Base-by-base conservation (phyloP, 2,113 vertebrate genomes). In the Uropsilus gracilis region DNA sequence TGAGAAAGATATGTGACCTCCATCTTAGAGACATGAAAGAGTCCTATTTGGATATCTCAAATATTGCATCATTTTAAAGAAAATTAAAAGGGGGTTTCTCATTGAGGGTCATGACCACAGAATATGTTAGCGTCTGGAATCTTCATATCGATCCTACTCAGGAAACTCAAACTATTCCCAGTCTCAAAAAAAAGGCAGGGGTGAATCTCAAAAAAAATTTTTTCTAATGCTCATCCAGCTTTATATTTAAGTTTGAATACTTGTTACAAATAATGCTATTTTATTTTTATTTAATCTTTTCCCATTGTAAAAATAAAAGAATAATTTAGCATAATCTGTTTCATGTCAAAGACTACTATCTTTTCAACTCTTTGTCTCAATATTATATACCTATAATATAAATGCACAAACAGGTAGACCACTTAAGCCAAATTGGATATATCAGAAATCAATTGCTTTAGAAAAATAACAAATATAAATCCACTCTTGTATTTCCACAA, bases 221-320 rank as follows among this genome's bases (percentile, higher is more conserved):
- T 86, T 46, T 72, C 42, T 26, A 44, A 92, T 13, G 0, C 44
- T 96, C 5, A 77, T 0, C 26, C 50, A 80, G 13, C 77, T 96
- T 73, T 80, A 61, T 72, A 94, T 9, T 44, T 71, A 76, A 80
- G 91, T 93, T 96, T 71, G 77, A 95, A 30, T n/a, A 10, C 80
- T 91, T 89, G 64, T 77, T 96, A 90, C 87, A 97, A 97, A 96
- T 90, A 88, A 63, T 44, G 86, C 24, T 80, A 14, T 71, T 85
- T 75, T 76, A 80, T 73, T 95, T 89, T 96, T 73, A 64, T 76
- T 90, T 96, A 42, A 81, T 94, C 71, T 89, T 95, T 78, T 39
- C 53, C 46, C 34, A 82, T 69, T 30, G 61, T 89, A 94, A 89
- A 96, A 94, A 81, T 48, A 86, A 89, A 85, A 83, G 72, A 53